Evolutionary conservation across 2,113 vertebrate species (phyloP).

Genomic region (Megaceryle torquata): DNA sequence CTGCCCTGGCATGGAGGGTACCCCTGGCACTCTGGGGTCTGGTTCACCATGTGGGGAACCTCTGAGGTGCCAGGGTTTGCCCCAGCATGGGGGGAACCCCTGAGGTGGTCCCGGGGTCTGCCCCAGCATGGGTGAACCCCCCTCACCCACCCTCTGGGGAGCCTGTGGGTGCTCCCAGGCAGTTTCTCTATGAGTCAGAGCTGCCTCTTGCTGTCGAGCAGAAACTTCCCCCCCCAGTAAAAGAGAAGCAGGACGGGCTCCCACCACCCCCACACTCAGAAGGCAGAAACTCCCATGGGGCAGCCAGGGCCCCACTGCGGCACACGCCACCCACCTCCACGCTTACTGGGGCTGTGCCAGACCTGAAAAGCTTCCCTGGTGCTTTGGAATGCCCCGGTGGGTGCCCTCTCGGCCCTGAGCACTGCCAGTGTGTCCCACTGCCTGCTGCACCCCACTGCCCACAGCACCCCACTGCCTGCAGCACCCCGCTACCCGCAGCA

Average conservation of each 20-base stretch:
- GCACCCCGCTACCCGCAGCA: background rate
- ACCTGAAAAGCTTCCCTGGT: accelerated
- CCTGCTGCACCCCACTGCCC: background rate
- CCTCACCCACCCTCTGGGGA: background rate
- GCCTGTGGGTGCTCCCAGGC: accelerated
- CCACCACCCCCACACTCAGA: background rate
- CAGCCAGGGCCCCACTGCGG: accelerated
- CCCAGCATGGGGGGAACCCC: background rate
- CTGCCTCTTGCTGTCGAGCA: background rate
- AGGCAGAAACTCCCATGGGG: background rate
- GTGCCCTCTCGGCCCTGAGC: accelerated
- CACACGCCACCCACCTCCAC: background rate
- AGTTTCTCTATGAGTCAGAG: constrained; percentile 46
- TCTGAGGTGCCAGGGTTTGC: background rate
- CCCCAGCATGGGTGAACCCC: background rate
- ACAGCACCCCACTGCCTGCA: background rate
- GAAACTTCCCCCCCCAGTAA: background rate
- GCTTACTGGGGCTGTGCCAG: accelerated
- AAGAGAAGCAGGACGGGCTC: background rate
- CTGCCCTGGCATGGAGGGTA: background rate
- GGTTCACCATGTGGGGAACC: background rate
- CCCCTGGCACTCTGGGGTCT: too few species aligned
- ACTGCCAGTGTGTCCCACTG: background rate
- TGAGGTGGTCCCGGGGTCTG: background rate
- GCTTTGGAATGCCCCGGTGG: background rate